Percentiles rank a stretch among this genome's conserved stretches.
Evolutionary conservation across 2,888 invertebrate genomes (phyloP).

Genomic region (Drosophila pseudotalamancana): DNA sequence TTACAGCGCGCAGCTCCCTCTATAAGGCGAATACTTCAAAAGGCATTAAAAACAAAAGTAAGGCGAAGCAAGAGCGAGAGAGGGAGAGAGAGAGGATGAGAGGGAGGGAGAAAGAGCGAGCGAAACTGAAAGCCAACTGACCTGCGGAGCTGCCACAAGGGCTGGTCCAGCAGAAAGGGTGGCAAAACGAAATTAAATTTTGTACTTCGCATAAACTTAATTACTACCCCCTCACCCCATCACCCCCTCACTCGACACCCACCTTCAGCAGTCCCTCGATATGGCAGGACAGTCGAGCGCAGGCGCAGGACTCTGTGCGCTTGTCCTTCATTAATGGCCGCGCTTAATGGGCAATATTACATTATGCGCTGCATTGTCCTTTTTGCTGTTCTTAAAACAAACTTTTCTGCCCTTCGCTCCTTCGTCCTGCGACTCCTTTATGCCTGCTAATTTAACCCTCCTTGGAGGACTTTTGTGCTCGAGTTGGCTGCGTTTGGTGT

Average conservation of each 20-base stretch:
- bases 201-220: slow-evolving; percentile 81
- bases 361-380: slow-evolving; percentile 81
- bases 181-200: slow-evolving; percentile 80
- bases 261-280: too few species aligned
- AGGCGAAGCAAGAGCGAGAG: slow-evolving; percentile 25
- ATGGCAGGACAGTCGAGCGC: slow-evolving; percentile 25
- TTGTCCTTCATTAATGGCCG: slow-evolving; percentile 81
- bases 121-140: slow-evolving; percentile 75
- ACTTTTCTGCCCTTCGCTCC: slow-evolving; percentile 22
- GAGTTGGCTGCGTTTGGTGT: slow-evolving; percentile 54
- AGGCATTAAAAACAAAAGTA: slow-evolving; percentile 76
- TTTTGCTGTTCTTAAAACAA: slow-evolving; percentile 63
- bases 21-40: slow-evolving; percentile 70
- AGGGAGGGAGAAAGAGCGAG: background rate
- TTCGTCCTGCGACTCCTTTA: slow-evolving; percentile 8
- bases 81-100: background rate
- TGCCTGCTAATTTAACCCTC: slow-evolving; percentile 76
- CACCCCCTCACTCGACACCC: slow-evolving; percentile 3
- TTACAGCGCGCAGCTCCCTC: slow-evolving; percentile 44
- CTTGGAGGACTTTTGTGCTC: slow-evolving; percentile 43
- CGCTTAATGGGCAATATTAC: slow-evolving; percentile 85
- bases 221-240: slow-evolving; percentile 58
- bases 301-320: slow-evolving; percentile 56
- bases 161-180: slow-evolving; percentile 65
- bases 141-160: slow-evolving; percentile 34